These are phyloP conservation scores for Lophochroa leadbeateri DNA, from an alignment of 2,113 vertebrate species.

Conservation along the genomic window DNA sequence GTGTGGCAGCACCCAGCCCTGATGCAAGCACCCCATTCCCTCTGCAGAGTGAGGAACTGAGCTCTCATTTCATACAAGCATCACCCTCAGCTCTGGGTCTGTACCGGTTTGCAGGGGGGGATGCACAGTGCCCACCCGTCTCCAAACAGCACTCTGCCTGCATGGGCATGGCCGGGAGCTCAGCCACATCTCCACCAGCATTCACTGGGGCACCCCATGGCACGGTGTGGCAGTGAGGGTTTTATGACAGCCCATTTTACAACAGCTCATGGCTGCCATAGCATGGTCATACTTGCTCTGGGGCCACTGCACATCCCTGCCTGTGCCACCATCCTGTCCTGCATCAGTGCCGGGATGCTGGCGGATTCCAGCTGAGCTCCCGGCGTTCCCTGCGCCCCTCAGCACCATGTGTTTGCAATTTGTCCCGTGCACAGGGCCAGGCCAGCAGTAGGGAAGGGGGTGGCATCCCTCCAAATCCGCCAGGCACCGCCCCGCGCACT, in stretches of 20 bases:
- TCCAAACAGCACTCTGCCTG: background rate
- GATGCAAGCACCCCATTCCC: fast-evolving
- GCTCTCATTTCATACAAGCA: background rate
- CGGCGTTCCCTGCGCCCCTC: fast-evolving
- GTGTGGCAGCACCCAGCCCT: background rate
- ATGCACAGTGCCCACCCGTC: fast-evolving
- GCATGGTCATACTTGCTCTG: fast-evolving
- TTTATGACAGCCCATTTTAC: background rate
- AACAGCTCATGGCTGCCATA: background rate
- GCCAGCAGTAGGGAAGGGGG: background rate
- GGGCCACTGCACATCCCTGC: background rate
- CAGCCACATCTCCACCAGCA: background rate
- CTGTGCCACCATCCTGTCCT: fast-evolving
- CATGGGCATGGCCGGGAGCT: background rate
- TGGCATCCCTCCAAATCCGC: background rate
- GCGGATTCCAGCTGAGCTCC: background rate
- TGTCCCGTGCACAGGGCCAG: background rate
- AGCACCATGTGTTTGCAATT: background rate
- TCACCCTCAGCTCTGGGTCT: background rate
- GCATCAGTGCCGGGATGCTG: background rate
- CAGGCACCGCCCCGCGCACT: background rate
- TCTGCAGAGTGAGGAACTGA: background rate
- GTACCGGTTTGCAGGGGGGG: background rate
- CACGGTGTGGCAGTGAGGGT: background rate
- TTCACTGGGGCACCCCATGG: fast-evolving